Base-by-base conservation (phyloP, 2,888 invertebrate species). In the Drosophila tanythrix region DNA sequence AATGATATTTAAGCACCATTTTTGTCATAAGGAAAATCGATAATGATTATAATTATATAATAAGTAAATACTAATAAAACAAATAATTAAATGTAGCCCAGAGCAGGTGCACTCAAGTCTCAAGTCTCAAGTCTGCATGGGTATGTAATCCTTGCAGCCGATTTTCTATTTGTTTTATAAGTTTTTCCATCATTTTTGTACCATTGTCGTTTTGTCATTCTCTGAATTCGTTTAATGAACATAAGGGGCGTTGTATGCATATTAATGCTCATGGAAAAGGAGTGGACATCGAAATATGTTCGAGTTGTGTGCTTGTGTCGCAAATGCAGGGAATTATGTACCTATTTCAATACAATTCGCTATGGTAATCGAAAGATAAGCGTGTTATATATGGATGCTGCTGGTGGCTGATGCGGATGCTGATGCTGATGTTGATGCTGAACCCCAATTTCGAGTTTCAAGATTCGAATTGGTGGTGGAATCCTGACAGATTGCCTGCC, bases 281-380 rank as follows among this genome's bases (percentile, higher is more conserved):
- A 38, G 35, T 55, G 36, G 15, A n/a, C 36, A 53, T 21, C 53
- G 36, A 50, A 69, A 50, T 56, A 35, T 43, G 57, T 57, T 51
- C 18, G 15, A 38, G 27, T 27, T 48, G 11, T 13, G 48, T 31
- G 36, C 29, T 29, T 55, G 18, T 18, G 29, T 25, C 61, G 31
- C 36, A 63, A 63, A 40, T 65, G 76, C 15, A 25, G 40, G 31
- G 43, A 66, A 67, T 63, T 77, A 88, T 84, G 85, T 74, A 76
- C 61, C 80, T 82, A 88, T 88, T 85, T 88, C 85, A 84, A 89
- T 74, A 79, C 73, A 79, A 88, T 88, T 88, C 81, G 90, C 76
- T 79, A 52, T 89, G 90, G 88, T 82, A 84, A 88, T 90, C 89
- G 84, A 89, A 90, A 81, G 86, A 79, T 81, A 82, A 79, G 79